These are phyloP conservation scores for Autographa gamma DNA, from an alignment of 2,888 invertebrate species.

Conservation along the genomic window DNA sequence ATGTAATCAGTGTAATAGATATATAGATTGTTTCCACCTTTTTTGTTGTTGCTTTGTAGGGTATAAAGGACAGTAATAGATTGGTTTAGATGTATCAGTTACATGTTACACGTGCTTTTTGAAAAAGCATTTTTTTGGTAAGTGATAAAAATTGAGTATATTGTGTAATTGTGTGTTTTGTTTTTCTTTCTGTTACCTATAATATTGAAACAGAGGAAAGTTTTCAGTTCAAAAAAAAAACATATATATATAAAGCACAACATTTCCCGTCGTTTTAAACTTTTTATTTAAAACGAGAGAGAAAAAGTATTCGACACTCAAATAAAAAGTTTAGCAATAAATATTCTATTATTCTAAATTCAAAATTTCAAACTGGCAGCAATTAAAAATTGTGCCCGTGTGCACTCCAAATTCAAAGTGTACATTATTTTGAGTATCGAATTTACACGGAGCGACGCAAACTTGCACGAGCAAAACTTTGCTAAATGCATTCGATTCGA, in stretches of 20 bases:
- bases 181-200: no score
- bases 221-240: no score
- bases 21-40: constrained; percentile 37
- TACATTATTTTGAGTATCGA: constrained; percentile 72
- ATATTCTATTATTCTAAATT: constrained; percentile 36
- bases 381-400: constrained; percentile 63
- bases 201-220: no score
- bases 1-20: constrained; percentile 55
- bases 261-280: neutral
- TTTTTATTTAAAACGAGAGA: neutral
- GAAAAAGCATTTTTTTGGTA: no score
- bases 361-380: constrained; percentile 48
- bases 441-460: constrained; percentile 72
- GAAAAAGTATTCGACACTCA: neutral
- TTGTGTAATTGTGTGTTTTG: no score
- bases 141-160: no score
- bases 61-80: neutral
- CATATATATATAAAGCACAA: no score
- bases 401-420: constrained; percentile 71
- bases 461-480: constrained; percentile 74
- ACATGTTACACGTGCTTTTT: neutral
- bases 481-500: constrained; percentile 67
- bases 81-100: neutral
- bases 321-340: constrained; percentile 16
- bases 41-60: constrained; percentile 1